A percentile compares a stretch with the other conserved stretches of the same genome.
Evolutionary conservation across 2,888 invertebrate genomes (phyloP).

Genomic region (Synanthedon andrenaeformis): DNA sequence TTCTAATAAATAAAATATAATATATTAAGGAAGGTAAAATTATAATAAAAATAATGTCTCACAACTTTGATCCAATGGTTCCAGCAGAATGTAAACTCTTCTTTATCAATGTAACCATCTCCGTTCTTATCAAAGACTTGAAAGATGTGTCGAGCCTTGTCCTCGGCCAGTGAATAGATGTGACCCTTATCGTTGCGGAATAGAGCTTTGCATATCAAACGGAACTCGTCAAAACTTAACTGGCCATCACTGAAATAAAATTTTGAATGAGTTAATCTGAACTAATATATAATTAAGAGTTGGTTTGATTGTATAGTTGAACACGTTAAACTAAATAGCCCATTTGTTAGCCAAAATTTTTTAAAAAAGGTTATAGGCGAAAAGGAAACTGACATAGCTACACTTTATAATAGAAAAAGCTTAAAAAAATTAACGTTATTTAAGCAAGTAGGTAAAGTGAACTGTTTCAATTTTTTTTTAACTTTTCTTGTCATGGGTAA

Average conservation of each 20-base stretch:
- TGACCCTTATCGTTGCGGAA: conserved; percentile 89
- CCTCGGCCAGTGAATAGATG: conserved; percentile 81
- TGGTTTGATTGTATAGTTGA: too few species aligned
- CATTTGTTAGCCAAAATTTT: too few species aligned
- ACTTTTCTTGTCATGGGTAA: too few species aligned
- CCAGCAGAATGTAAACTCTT: conserved; percentile 90
- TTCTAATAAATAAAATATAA: too few species aligned
- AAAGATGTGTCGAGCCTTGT: conserved; percentile 80
- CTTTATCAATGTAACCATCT: conserved; percentile 82
- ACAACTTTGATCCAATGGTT: conserved; percentile 92
- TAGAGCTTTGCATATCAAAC: conserved; percentile 83
- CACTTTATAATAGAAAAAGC: too few species aligned
- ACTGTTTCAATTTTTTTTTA: too few species aligned
- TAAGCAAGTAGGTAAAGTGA: too few species aligned
- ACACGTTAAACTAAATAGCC: too few species aligned
- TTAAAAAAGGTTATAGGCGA: too few species aligned
- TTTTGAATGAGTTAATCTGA: not conserved
- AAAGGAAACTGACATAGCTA: too few species aligned
- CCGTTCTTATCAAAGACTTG: conserved; percentile 83
- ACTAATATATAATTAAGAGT: not conserved
- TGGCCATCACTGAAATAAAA: conserved; percentile 76
- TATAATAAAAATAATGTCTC: conserved; percentile 26
- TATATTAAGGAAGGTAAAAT: too few species aligned
- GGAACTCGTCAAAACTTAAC: conserved; percentile 81
- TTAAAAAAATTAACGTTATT: too few species aligned